Evolutionary conservation across 2,888 invertebrate species (phyloP).

Genomic region (Cryptocheilus praepositus): DNA sequence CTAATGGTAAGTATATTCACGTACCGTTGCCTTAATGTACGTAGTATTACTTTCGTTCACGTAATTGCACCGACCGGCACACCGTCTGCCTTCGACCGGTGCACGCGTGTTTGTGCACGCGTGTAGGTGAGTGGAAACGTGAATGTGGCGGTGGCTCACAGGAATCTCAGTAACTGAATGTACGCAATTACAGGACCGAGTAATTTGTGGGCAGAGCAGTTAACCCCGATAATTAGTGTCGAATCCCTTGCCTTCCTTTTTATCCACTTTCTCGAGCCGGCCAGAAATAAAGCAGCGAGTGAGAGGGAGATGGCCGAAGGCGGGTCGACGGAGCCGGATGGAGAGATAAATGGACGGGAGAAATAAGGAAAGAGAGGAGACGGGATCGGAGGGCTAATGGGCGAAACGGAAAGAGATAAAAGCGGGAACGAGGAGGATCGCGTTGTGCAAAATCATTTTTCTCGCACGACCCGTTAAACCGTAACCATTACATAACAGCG

Average conservation of each 20-base stretch:
- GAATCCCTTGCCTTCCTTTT: slow-evolving; percentile 4
- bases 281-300: background rate
- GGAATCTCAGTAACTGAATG: background rate
- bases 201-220: slow-evolving; percentile 9
- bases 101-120: no score
- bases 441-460: slow-evolving; percentile 25
- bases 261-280: slow-evolving; percentile 1
- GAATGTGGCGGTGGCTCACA: no score
- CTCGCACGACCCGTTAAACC: slow-evolving; percentile 21
- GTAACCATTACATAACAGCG: slow-evolving; percentile 21
- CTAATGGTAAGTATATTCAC: no score
- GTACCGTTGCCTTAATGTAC: no score
- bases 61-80: no score
- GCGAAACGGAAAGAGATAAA: background rate
- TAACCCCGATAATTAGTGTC: slow-evolving; percentile 10
- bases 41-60: no score
- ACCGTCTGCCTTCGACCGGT: no score
- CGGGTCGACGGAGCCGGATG: no score
- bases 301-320: background rate
- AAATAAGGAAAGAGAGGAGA: background rate
- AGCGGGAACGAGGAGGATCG: background rate
- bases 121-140: no score
- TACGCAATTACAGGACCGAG: slow-evolving; percentile 5
- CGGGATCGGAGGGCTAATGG: background rate
- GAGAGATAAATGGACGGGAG: background rate